Percentiles rank a stretch among this genome's conserved stretches.
Evolutionary conservation across 2,113 vertebrate species (phyloP).

Genomic region (Gallinago jamesoni): DNA sequence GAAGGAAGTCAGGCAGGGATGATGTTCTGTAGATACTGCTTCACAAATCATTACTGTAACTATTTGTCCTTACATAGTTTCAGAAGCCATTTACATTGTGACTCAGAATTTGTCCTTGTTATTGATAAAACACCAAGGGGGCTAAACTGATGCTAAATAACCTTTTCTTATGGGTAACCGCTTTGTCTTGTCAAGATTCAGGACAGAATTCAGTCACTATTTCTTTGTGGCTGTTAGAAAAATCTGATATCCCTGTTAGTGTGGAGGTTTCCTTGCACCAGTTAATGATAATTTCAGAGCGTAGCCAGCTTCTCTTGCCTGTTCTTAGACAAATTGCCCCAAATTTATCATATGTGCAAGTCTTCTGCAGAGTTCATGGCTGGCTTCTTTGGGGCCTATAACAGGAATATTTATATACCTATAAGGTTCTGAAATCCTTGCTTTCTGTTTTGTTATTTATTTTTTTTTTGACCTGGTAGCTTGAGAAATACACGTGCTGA

Average conservation of each 20-base stretch:
- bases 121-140: neutral
- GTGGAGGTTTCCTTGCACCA: neutral
- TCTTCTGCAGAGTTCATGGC: neutral
- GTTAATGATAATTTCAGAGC: neutral
- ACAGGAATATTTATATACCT: neutral
- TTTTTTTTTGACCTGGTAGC: neutral
- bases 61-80: neutral
- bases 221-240: neutral
- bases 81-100: neutral
- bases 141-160: neutral
- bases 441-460: neutral
- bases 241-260: neutral
- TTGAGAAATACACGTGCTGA: neutral
- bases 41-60: neutral
- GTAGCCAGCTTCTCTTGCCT: neutral
- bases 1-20: neutral
- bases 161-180: neutral
- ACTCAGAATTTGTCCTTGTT: neutral
- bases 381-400: neutral
- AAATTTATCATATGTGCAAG: neutral
- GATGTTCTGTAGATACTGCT: neutral
- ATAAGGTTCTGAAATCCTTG: neutral
- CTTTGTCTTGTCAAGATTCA: neutral
- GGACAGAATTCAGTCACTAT: neutral
- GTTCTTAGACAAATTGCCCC: neutral